Evolutionary conservation across 1,140 invertebrate species (phyloP).

Genomic region (Euglossa dilemma): DNA sequence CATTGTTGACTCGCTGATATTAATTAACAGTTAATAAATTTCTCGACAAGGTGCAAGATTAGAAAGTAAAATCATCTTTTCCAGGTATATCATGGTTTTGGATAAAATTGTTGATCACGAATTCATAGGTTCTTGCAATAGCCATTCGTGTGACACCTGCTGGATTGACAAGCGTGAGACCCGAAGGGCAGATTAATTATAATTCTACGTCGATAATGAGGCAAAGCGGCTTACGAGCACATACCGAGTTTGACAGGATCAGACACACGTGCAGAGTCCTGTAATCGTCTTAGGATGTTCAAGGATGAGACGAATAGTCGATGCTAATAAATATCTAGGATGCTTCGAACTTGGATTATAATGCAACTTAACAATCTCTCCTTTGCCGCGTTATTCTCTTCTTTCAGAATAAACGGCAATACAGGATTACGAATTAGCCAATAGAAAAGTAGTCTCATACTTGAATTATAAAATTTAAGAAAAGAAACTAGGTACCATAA

Average conservation of each 20-base stretch:
- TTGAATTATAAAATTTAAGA: neutral
- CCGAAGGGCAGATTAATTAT: conserved; percentile 69
- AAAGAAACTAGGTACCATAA: neutral
- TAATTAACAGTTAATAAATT: too few relatives aligned
- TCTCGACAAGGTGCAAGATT: too few relatives aligned
- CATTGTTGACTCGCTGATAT: too few relatives aligned
- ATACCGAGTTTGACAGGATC: conserved; percentile 62
- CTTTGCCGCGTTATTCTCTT: too few relatives aligned
- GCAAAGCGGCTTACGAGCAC: conserved; percentile 70
- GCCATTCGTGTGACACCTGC: conserved; percentile 12
- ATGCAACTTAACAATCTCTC: neutral
- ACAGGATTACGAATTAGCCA: neutral
- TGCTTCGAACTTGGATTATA: conserved; percentile 2
- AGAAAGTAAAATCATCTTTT: too few relatives aligned
- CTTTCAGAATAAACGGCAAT: neutral
- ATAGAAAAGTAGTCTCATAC: neutral
- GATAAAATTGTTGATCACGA: neutral
- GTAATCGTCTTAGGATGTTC: conserved; percentile 67
- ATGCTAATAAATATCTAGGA: conserved; percentile 46
- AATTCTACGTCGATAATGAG: conserved; percentile 75
- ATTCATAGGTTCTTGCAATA: conserved; percentile 42
- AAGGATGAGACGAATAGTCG: conserved; percentile 56
- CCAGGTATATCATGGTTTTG: neutral
- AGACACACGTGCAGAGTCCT: conserved; percentile 41
- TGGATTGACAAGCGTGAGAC: conserved; percentile 28